phyloP scores from a whole-genome alignment of 2,113 vertebrate species.

The Salminus brasiliensis region DNA sequence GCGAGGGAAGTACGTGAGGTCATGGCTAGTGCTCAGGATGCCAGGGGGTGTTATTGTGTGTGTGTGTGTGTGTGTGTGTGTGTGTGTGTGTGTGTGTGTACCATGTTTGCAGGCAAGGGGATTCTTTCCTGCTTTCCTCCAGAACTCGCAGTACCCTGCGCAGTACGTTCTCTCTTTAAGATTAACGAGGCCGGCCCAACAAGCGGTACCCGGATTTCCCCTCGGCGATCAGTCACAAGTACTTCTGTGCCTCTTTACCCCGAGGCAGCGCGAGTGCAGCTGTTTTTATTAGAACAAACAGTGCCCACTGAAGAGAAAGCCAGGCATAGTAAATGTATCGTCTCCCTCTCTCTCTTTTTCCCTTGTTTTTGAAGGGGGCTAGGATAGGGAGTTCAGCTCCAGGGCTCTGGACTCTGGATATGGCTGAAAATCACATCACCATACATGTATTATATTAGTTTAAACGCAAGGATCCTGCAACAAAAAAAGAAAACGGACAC shows the following conservation, averaged over 20 bases:
- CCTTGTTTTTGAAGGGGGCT: too few relatives aligned
- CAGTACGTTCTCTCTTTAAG: slow-evolving; percentile 46
- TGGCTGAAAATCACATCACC: too few relatives aligned
- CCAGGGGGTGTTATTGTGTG: too few relatives aligned
- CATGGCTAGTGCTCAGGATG: background rate
- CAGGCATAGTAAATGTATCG: background rate
- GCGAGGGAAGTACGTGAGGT: background rate
- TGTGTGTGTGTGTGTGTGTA: too few relatives aligned
- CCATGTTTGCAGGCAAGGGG: too few relatives aligned
- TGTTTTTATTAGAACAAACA: background rate
- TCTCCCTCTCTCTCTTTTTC: slow-evolving; percentile 2
- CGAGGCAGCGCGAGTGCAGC: background rate
- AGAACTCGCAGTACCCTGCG: background rate
- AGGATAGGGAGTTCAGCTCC: too few relatives aligned
- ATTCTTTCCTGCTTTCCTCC: background rate
- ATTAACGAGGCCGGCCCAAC: background rate
- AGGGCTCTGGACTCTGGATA: too few relatives aligned
- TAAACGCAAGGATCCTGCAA: too few relatives aligned
- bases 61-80: background rate
- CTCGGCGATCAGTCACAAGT: background rate
- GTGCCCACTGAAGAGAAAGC: background rate
- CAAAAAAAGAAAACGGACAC: too few relatives aligned
- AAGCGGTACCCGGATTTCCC: background rate
- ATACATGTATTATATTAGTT: too few relatives aligned
- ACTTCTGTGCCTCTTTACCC: background rate